Base-by-base conservation (phyloP, 2,113 vertebrate species). In the Willisornis vidua region DNA sequence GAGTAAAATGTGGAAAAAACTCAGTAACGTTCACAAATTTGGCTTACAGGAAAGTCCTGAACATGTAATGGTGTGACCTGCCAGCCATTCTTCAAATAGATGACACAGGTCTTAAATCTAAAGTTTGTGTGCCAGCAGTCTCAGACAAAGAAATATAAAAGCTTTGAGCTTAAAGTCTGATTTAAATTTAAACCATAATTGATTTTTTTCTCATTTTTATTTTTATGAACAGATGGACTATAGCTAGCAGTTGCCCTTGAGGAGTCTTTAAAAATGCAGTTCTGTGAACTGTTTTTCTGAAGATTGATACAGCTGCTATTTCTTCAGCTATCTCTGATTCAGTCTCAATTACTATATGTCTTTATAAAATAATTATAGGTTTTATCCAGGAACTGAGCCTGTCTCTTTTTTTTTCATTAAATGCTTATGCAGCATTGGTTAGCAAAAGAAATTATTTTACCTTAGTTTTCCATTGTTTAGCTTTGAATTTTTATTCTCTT, bases 331-430 rank as follows among this genome's bases (percentile, higher is more conserved):
- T 87, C 77, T 92, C 92, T 96, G 94, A 95, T 95, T 96, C 96
- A 97, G 94, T 83, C 84, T 96, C 93, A 94, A 89, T 92, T 95
- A 92, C 88, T 94, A 65, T 85, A 92, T 78, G 93, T 92, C 94
- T 92, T 93, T 93, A 92, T 96, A 92, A 93, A 95, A 94, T 95
- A 97, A 97, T 94, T 95, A 94, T 57, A 94, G 85, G 72, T 94
- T 96, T 94, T 90, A 92, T 61, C 73, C 66, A 94, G 92, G 77
- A 96, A 87, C 66, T 10, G 54, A 96, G 84, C 52, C 26, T 9
- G 2, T 39, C 76, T 94, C 74, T 88, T 89, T 65, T 82, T 93
- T 96, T 82, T 92, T 92, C 83, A 79, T 82, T 82, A 90, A 90
- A 92, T 66, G 71, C 68, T 90, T 93, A 51, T 0, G 7, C 19